Evolutionary conservation across 2,113 vertebrate genomes (phyloP).

Genomic region (Hepsetus odoe): DNA sequence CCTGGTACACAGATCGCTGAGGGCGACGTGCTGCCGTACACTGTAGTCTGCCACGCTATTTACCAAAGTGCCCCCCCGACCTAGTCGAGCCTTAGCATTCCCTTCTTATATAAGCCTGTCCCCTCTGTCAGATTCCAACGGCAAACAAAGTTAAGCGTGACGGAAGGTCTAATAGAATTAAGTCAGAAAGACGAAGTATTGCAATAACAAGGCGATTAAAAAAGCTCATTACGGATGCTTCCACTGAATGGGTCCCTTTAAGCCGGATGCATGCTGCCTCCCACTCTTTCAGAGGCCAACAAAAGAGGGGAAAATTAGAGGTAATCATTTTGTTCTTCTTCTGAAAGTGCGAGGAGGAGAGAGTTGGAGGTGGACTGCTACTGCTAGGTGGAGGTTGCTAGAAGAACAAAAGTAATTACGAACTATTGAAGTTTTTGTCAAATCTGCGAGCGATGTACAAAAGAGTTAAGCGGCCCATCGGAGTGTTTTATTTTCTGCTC

Average conservation of each 20-base stretch:
- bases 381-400: neutral
- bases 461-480: neutral
- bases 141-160: constrained; percentile 53
- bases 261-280: constrained; percentile 33
- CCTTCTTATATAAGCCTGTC: constrained; percentile 47
- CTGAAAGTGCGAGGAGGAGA: constrained; percentile 26
- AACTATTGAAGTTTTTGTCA: neutral
- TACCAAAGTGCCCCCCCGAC: neutral
- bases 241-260: constrained; percentile 40
- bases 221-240: constrained; percentile 45
- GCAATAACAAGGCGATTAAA: constrained; percentile 49
- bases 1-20: constrained; percentile 28
- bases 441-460: neutral
- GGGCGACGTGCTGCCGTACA: constrained; percentile 4
- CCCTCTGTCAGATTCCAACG: constrained; percentile 43
- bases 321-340: constrained; percentile 43
- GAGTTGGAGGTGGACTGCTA: neutral
- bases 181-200: constrained; percentile 30
- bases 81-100: constrained; percentile 5
- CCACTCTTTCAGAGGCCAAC: neutral
- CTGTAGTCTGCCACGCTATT: constrained; percentile 21
- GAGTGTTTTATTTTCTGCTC: constrained; percentile 28
- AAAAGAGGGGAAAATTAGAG: constrained; percentile 41
- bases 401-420: constrained; percentile 35
- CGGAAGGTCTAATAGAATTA: constrained; percentile 51